A percentile compares a stretch with the other conserved stretches of the same genome.
Conservation (phyloP, 2,113 vertebrate genomes). For the Pelvicachromis taeniatus region DNA sequence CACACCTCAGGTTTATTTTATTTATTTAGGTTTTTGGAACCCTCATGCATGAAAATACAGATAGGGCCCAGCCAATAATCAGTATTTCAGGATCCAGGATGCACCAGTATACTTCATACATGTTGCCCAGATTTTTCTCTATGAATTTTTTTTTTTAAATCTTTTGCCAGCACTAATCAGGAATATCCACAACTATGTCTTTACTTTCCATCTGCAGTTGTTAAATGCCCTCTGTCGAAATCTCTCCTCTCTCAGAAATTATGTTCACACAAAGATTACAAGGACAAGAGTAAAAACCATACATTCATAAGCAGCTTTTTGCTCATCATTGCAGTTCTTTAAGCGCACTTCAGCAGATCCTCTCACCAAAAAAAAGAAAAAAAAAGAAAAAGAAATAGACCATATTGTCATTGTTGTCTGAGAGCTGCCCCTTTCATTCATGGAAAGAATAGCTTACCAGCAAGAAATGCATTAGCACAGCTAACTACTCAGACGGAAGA, state of each 20-base stretch:
- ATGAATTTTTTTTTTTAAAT: background rate
- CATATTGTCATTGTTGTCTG: background rate
- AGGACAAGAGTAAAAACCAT: background rate
- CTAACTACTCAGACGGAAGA: conserved; percentile 2
- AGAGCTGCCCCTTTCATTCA: background rate
- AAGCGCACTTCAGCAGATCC: background rate
- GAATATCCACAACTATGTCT: background rate
- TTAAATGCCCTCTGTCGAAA: background rate
- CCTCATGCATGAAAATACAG: background rate
- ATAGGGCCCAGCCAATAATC: background rate
- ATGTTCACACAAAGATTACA: background rate
- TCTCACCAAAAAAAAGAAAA: background rate
- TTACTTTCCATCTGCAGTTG: background rate
- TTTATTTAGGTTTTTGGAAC: background rate
- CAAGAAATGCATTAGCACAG: conserved; percentile 22
- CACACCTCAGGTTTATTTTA: background rate
- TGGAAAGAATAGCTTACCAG: background rate
- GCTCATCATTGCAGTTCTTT: background rate
- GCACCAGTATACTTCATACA: background rate
- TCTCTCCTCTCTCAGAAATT: background rate
- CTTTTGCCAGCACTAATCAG: background rate
- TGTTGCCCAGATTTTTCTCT: too few relatives aligned
- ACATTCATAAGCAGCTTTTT: background rate
- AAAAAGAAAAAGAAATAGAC: background rate
- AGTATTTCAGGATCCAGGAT: background rate